Base-by-base conservation (phyloP, 2,797 vertebrate species). In the Megaceryle alcyon region DNA sequence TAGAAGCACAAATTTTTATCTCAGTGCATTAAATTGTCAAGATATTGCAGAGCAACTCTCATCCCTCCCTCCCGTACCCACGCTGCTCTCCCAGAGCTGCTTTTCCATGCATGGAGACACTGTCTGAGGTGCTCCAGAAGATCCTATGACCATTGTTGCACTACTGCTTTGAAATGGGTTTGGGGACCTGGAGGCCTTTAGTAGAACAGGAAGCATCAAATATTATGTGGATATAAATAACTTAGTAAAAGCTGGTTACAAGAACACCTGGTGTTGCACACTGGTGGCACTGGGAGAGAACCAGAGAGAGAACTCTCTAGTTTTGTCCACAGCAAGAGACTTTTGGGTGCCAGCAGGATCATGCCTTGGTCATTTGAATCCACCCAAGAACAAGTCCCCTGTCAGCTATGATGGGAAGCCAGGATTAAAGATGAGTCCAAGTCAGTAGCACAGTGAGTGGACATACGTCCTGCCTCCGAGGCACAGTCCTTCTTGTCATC, bases 161-260 rank as follows among this genome's bases (percentile, higher is more conserved):
- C 60, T 46, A 43, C 54, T 14, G 66, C 78, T 82, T 75, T 56
- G 91, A 85, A 96, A 96, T 64, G 75, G 65, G 44, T 83, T 92
- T 53, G 85, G 94, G 90, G 81, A 97, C 93, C 88, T 92, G 93
- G 57, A 84, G 90, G 65, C 91, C 93, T 96, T 96, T 94, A 94
- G 91, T 79, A 86, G 93, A 97, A 93, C 90, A 97, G 97, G 97
- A 98, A 98, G 96, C 31, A 4, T 97, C 96, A 96, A 90, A 94
- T 97, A 96, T 97, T 96, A 73, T 89, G 68, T 78, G 94, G 92
- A 75, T 97, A 97, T 97, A 97, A 97, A 97, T 96, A 97, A 97
- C 94, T 93, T 56, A 9, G 95, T 93, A 89, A 96, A 95, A 96
- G 90, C 14, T 5, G 66, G 87, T 97, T 90, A 48, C 39, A 80